phyloP scores from a whole-genome alignment of 2,113 vertebrate genomes.

The Phyllopteryx taeniolatus region DNA sequence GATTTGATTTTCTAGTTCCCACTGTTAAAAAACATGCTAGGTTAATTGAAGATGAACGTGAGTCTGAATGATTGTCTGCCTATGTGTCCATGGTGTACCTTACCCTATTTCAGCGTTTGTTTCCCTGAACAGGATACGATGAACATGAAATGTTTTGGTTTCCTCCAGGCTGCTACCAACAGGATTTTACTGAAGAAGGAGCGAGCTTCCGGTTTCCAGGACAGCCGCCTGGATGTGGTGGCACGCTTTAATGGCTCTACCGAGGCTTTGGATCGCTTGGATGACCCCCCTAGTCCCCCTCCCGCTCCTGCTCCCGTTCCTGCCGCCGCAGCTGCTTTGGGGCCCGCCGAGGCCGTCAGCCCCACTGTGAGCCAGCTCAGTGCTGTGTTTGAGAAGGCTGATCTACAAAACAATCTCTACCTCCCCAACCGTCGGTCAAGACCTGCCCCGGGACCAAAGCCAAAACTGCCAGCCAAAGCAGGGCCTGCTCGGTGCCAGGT shows the following conservation, averaged over 20 bases:
- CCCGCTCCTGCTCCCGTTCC: conserved; percentile 54
- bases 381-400: conserved; percentile 89
- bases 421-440: conserved; percentile 71
- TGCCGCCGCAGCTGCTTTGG: conserved; percentile 39
- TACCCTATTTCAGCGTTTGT: neutral
- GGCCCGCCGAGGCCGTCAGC: conserved; percentile 82
- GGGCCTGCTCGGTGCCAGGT: conserved; percentile 73
- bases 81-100: neutral
- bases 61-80: neutral
- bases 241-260: conserved; percentile 96
- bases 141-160: neutral
- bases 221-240: conserved; percentile 92
- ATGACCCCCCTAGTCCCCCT: conserved; percentile 66
- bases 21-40: too few relatives aligned
- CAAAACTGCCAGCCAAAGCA: conserved; percentile 60
- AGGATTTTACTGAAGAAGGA: conserved; percentile 90
- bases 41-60: too few relatives aligned
- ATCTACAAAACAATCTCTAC: conserved; percentile 81
- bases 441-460: conserved; percentile 60
- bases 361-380: conserved; percentile 96
- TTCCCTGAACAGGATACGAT: neutral
- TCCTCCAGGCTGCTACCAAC: conserved; percentile 76
- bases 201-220: conserved; percentile 87
- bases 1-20: too few relatives aligned
- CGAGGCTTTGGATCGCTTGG: conserved; percentile 89